Evolutionary conservation across 2,888 invertebrate genomes (phyloP), one percentile per base, ranked within the genome.

Genomic region (Loripinus fragilis): DNA sequence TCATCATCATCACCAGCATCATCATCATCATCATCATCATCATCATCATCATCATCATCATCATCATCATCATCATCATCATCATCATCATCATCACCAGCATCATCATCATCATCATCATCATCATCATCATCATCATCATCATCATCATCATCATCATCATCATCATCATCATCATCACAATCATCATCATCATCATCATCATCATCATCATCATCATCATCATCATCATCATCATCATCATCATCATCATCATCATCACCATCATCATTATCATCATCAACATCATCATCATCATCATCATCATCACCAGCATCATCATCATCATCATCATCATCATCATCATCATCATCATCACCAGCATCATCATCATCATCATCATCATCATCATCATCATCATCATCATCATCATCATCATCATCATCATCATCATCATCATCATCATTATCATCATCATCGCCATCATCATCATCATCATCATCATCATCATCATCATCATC

Each of bases 221-320:
- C 75, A 71, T 77, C 76, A 60, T 52, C 71, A 76, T 77, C 76
- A 65, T 71, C 71, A 77, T 71, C 67, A 71, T 77, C 71, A 71
- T 77, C 71, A 76, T 71, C 67, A 71, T 66, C 79, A 71, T 71
- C 79, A 65, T 76, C 71, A 67, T 67, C 68, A 79, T 79, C 71
- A 79, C 71, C 76, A 65, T 79, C 67, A 65, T 77, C 75, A 71
- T 79, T 60, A 71, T 76, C 71, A 71, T 71, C 41, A 35, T 45
- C 65, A 76, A 70, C 50, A 76, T 69, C n/a, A n/a, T n/a, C n/a
- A n/a, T n/a, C n/a, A n/a, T n/a, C n/a, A n/a, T n/a, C n/a, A n/a
- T n/a, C n/a, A n/a, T n/a, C n/a, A n/a, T n/a, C n/a, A n/a, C n/a
- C n/a, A n/a, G n/a, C n/a, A n/a, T n/a, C n/a, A n/a, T n/a, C n/a